Evolutionary conservation across 2,113 vertebrate species (phyloP), one percentile per base, ranked within the genome.

Genomic region (Danionella cerebrum): DNA sequence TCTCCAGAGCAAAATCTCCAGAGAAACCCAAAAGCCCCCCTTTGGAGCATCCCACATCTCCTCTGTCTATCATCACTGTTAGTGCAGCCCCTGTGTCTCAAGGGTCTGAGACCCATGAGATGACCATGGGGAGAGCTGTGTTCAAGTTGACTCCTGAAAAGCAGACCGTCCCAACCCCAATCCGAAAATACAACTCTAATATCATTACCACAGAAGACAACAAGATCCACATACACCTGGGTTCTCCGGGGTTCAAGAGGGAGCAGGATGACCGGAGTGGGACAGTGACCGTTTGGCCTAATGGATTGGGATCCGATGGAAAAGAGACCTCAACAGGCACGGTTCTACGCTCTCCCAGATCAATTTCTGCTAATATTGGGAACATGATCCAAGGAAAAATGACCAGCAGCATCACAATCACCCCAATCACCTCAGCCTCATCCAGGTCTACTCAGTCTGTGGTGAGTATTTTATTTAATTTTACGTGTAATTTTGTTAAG

Each of bases 181-280:
- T 86, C 57, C 85, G 88, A 54, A 95, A 92, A 41, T 96, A 88
- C 84, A 93, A 89, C 13, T 52, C 91, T 64, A 95, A 93, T 0
- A 95, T 97, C 33, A 90, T 96, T 60, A 97, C 92, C 0, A 96
- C 94, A 0, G 96, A 98, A 69, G 95, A 99, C 84, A 98, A 97
- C 74, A 97, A 94, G 82, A 98, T 99, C 75, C 96, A 96, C 80
- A 99, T 99, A 78, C 96, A 96, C 70, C 52, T 98, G 73, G 95
- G 94, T 0, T 80, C 91, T 12, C 93, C 59, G n/a, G 44, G 91
- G 78, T 91, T 89, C 18, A 94, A 93, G 72, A 87, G 89, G 35
- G 82, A 88, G 0, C 76, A 85, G 0, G 93, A 95, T 2, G 48
- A 63, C 0, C 77, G 82, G 1, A 42, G 72, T 0, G 85, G 81